A percentile compares a stretch with the other conserved stretches of the same genome.
Conservation (phyloP, 2,113 vertebrate genomes). For the Strigops habroptila region DNA sequence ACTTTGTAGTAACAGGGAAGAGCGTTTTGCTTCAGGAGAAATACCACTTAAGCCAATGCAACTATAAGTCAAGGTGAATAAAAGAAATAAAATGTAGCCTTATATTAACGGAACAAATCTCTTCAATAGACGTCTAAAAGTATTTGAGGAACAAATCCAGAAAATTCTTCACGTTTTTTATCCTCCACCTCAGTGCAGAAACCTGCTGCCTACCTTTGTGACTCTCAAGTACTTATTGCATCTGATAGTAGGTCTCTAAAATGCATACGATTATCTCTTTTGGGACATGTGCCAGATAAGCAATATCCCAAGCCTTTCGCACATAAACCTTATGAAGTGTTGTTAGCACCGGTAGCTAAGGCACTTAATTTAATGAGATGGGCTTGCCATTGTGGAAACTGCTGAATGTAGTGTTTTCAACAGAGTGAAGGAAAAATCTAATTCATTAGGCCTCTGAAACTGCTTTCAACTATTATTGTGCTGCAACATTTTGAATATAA, state of each 20-base stretch:
- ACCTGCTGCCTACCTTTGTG: not conserved
- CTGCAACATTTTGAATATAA: slow-evolving; percentile 62
- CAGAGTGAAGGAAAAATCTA: slow-evolving; percentile 66
- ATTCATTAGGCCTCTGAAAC: slow-evolving; percentile 73
- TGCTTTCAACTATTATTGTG: slow-evolving; percentile 25
- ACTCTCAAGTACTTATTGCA: slow-evolving; percentile 38
- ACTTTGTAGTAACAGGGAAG: not conserved
- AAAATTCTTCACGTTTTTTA: not conserved
- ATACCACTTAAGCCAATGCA: not conserved
- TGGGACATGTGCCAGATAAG: slow-evolving; percentile 66
- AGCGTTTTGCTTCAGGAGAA: not conserved
- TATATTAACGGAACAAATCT: not conserved
- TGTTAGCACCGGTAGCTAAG: slow-evolving; percentile 55
- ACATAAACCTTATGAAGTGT: slow-evolving; percentile 57
- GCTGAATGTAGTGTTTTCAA: slow-evolving; percentile 69
- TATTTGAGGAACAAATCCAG: not conserved
- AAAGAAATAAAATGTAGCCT: not conserved
- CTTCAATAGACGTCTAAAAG: not conserved
- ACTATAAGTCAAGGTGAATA: not conserved
- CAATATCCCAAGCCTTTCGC: slow-evolving; percentile 61
- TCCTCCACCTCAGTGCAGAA: not conserved
- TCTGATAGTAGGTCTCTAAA: slow-evolving; percentile 27
- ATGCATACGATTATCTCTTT: slow-evolving; percentile 1
- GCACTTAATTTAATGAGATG: slow-evolving; percentile 80
- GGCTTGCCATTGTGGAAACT: slow-evolving; percentile 68